Evolutionary conservation across 2,888 invertebrate genomes (phyloP).

Genomic region (Amiota minor): DNA sequence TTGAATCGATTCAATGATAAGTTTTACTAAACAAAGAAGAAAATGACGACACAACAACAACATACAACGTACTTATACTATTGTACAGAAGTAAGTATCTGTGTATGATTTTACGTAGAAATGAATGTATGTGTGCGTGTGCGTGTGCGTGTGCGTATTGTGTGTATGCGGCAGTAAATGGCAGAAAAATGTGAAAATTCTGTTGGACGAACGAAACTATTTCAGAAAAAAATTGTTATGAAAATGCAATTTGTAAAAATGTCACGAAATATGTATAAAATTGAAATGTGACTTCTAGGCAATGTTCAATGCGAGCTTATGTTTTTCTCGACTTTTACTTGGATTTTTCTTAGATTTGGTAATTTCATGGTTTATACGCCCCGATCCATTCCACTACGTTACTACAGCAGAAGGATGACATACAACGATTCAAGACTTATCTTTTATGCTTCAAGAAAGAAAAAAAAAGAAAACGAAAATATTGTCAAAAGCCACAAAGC

Average conservation of each 20-base stretch:
- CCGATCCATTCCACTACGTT: too few species aligned
- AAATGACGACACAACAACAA: constrained; percentile 7
- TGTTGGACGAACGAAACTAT: constrained; percentile 33
- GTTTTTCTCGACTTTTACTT: too few species aligned
- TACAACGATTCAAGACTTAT: too few species aligned
- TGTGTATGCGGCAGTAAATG: background rate
- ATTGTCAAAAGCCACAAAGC: too few species aligned
- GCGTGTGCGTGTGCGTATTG: background rate
- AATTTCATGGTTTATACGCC: too few species aligned
- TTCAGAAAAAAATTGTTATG: constrained; percentile 23
- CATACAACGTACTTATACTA: background rate
- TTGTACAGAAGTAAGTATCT: too few species aligned
- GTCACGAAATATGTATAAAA: constrained; percentile 50
- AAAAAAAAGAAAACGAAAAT: too few species aligned
- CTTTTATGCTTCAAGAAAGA: too few species aligned
- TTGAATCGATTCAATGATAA: background rate
- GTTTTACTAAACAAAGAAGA: background rate
- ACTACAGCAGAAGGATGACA: too few species aligned
- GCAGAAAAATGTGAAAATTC: constrained; percentile 6
- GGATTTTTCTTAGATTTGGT: too few species aligned
- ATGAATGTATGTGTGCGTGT: background rate
- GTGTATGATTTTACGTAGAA: too few species aligned
- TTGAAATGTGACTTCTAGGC: constrained; percentile 41
- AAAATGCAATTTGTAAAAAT: constrained; percentile 57
- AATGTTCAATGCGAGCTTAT: too few species aligned